phyloP scores from a whole-genome alignment of 2,797 vertebrate species.

The Pseudotriccus pelzelni region DNA sequence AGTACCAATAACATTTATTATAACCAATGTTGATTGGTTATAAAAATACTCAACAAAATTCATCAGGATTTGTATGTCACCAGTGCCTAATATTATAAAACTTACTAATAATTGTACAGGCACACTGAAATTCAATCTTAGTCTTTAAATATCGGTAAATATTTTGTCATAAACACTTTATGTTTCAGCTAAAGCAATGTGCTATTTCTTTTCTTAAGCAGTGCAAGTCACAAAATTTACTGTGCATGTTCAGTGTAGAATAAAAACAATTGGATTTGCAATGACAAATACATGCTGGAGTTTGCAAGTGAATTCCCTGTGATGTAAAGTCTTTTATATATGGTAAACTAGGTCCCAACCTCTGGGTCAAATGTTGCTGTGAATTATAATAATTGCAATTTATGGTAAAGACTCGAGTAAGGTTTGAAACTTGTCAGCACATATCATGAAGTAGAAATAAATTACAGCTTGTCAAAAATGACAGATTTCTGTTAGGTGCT shows the following conservation, averaged over 20 bases:
- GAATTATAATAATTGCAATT: constrained; percentile 85
- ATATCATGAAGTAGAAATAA: constrained; percentile 80
- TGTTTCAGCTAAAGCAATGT: neutral
- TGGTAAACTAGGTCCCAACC: constrained; percentile 73
- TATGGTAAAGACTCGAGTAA: constrained; percentile 78
- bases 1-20: neutral
- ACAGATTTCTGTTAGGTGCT: constrained; percentile 84
- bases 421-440: constrained; percentile 82
- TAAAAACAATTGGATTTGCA: constrained; percentile 35
- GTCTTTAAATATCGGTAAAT: constrained; percentile 32
- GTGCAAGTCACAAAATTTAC: constrained; percentile 9
- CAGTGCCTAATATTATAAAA: constrained; percentile 19
- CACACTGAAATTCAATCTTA: neutral
- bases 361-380: constrained; percentile 76
- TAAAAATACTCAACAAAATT: constrained; percentile 1
- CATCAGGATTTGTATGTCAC: constrained; percentile 25
- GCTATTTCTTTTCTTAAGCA: constrained; percentile 12
- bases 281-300: neutral
- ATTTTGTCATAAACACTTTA: constrained; percentile 52
- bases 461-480: constrained; percentile 88
- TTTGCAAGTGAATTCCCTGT: constrained; percentile 47
- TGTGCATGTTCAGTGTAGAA: neutral
- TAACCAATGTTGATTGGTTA: neutral
- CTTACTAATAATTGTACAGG: neutral
- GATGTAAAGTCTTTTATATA: constrained; percentile 72